Conservation (phyloP, 2,113 vertebrate genomes). For the Silurus glanis region DNA sequence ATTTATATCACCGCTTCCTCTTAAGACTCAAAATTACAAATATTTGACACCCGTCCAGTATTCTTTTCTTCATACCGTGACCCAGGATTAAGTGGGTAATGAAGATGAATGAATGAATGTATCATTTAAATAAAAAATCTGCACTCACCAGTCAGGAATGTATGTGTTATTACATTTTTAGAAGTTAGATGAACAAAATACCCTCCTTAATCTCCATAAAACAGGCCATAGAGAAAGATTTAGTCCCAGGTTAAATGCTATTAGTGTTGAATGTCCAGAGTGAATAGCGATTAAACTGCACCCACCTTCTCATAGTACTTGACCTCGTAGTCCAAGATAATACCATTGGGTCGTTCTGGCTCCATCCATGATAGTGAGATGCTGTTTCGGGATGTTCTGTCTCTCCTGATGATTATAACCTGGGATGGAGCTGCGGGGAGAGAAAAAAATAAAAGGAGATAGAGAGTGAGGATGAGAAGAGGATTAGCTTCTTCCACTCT, state of each 20-base stretch:
- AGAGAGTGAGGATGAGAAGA: constrained; percentile 43
- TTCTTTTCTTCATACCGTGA: background rate
- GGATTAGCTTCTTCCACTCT: constrained; percentile 36
- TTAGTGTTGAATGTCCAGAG: constrained; percentile 35
- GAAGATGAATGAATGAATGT: background rate
- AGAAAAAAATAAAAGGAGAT: constrained; percentile 29
- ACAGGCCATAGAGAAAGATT: constrained; percentile 18
- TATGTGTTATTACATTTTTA: constrained; percentile 28
- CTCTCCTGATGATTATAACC: constrained; percentile 87
- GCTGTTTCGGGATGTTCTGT: constrained; percentile 90
- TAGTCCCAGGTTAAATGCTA: constrained; percentile 46
- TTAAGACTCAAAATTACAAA: constrained; percentile 3
- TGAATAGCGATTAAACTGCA: constrained; percentile 48
- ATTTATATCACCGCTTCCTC: background rate
- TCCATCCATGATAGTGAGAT: constrained; percentile 94
- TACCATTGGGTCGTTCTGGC: constrained; percentile 94
- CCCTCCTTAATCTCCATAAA: constrained; percentile 31
- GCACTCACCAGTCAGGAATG: constrained; percentile 15
- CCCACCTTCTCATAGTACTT: constrained; percentile 99
- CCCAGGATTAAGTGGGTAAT: background rate
- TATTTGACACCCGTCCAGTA: background rate
- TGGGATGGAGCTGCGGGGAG: constrained; percentile 85
- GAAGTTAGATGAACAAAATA: constrained; percentile 38
- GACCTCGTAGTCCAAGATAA: constrained; percentile 98
- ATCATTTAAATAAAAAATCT: constrained; percentile 6